phyloP scores from a whole-genome alignment of 2,888 invertebrate species.

The Aphrophora alni region DNA sequence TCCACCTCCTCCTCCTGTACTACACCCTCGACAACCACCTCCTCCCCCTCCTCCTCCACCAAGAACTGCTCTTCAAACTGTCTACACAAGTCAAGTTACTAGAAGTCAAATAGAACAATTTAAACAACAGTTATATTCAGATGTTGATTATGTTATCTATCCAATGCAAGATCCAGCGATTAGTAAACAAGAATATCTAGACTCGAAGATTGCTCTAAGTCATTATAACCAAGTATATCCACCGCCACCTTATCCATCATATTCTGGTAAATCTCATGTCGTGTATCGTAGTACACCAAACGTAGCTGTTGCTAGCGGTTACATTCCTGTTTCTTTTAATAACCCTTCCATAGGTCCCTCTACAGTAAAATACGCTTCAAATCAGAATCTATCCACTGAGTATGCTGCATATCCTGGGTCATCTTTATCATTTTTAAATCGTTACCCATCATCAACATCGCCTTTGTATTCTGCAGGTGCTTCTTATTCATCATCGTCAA shows the following conservation, averaged over 20 bases:
- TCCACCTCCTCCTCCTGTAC: constrained; percentile 67
- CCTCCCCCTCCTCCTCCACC: constrained; percentile 67
- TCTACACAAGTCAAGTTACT: constrained; percentile 72
- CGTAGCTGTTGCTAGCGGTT: constrained; percentile 57
- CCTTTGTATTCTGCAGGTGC: constrained; percentile 59
- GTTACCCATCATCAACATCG: constrained; percentile 67
- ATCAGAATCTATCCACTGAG: constrained; percentile 50
- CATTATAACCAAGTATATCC: constrained; percentile 46
- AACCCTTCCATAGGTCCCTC: constrained; percentile 41
- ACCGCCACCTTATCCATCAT: constrained; percentile 48
- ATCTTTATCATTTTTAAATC: constrained; percentile 70
- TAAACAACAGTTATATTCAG: constrained; percentile 88
- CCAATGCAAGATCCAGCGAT: constrained; percentile 88
- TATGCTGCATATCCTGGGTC: constrained; percentile 59
- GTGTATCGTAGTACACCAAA: constrained; percentile 86
- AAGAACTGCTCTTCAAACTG: constrained; percentile 72
- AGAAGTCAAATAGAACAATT: constrained; percentile 84
- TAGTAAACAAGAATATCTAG: constrained; percentile 89
- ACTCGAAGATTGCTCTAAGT: constrained; percentile 75
- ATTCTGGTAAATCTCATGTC: constrained; percentile 69
- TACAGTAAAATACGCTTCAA: constrained; percentile 51
- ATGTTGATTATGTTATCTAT: constrained; percentile 91
- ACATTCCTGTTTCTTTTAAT: constrained; percentile 46
- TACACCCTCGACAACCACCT: constrained; percentile 58
- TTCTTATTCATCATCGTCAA: constrained; percentile 58